Evolutionary conservation across 2,113 vertebrate species (phyloP), one percentile per base, ranked within the genome.

Genomic region (Heterotis niloticus): DNA sequence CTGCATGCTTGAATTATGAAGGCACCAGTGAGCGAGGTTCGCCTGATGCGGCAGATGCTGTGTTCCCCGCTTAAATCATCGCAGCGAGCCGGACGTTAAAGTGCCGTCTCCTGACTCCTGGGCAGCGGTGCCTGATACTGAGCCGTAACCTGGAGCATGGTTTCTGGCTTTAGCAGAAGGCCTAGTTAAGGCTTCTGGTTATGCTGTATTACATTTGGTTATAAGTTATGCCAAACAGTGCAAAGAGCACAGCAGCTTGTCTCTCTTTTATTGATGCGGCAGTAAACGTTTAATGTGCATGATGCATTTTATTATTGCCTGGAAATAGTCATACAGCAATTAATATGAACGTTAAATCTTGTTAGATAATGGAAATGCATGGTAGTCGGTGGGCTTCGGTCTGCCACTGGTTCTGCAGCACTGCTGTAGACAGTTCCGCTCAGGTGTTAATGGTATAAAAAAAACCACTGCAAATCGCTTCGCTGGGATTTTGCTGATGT

Each of bases 41-140:
- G 82, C 76, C 87, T 84, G 88, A 84, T 89, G 86, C 84, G 84
- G 76, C 76, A 78, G 85, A 74, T 71, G 80, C 80, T 64, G 73
- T 77, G 78, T 77, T 81, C 82, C 82, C 78, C 84, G 88, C 83
- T 14, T 77, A 83, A 86, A 62, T 62, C 59, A 62, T 20, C 59
- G 2, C 3, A 62, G 10, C 20, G 10, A 20, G 13, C 59, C 11
- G 14, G 13, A 62, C 59, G 3, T 62, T 62, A 62, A 62, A 44
- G 34, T 44, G 7, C 59, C 2, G 59, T 17, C 59, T 62, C 14
- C 3, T 3, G 11, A 20, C 10, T 10, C 57, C 57, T 62, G 59
- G 59, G 2, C 20, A 62, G 3, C 10, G 20, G 59, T 62, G 3
- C 1, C 59, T 62, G 13, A 20, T 20, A 62, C 10, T 20, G 20